Base-by-base conservation (phyloP, 2,797 vertebrate species). In the Sardinella longiceps region DNA sequence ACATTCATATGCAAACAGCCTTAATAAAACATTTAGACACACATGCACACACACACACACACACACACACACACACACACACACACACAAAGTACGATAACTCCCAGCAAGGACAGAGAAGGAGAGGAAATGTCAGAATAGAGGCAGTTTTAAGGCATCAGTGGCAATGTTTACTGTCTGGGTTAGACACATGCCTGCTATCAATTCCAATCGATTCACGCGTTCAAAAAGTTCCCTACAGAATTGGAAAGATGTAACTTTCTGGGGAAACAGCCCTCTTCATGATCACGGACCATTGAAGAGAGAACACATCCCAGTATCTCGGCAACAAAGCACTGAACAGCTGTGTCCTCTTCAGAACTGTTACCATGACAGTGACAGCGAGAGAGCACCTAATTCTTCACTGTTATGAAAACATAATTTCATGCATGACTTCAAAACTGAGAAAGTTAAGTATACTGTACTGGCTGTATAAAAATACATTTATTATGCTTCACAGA, bases 351-450 rank as follows among this genome's bases (percentile, higher is more conserved):
- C 82, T 83, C 30, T 66, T 56, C 51, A 80, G 37, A 85, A 20
- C 46, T 51, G 82, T 85, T 87, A 39, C 82, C 20, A 81, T 85
- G 80, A n/a, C 56, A 83, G 74, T 51, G 20, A 25, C 23, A 45
- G 23, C 28, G n/a, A 33, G 12, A n/a, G 11, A 80, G 48, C 51
- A 53, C 0, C 50, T 33, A 33, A 11, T 77, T 77, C 63, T 12
- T n/a, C 63, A 33, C 45, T 37, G 28, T 77, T 74, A n/a, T 5
- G 33, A 18, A 2, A 2, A 7, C 43, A 43, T 77, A 77, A 77
- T 43, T 18, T 18, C 20, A 20, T 7, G 0, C 23, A 58, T 25
- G n/a, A 60, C n/a, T n/a, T 60, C 23, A 23, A 23, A 56, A 5
- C 53, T 56, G 20, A 56, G n/a, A n/a, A n/a, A n/a, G 20, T 23